Evolutionary conservation across 2,888 invertebrate species (phyloP), one percentile per base, ranked within the genome.

Genomic region (Anticlea derivata): DNA sequence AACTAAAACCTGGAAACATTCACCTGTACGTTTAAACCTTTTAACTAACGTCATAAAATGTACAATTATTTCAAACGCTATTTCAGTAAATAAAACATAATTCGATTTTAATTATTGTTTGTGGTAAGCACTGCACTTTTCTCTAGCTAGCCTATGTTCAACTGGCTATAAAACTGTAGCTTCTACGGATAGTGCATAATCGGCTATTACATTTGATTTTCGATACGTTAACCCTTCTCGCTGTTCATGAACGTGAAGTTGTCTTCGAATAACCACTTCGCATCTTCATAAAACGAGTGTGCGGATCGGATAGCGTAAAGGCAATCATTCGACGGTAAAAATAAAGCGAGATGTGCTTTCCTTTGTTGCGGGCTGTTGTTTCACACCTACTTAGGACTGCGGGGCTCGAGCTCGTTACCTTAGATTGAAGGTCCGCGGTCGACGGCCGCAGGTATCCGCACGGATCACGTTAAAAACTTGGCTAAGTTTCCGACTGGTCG

Each of bases 391-490:
- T 86, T 84, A 82, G 72, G 65, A 70, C 72, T 71, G 73, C 70
- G 69, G 65, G 75, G 67, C 68, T 66, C 68, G 65, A 66, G 77
- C 86, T 86, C 75, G 85, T 86, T 88, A 86, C 78, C 78, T 74
- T 70, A 77, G 83, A 86, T 83, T 87, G 87, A 86, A 86, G 83
- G 73, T 68, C 74, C 74, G 78, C 85, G 86, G 86, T 87, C 86
- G 81, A 73, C 75, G 87, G 72, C 80, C 78, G 71, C 66, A 52
- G 52, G 69, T 67, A 68, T 70, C 73, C 73, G 68, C 65, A 71
- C 73, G 63, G 75, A 74, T 78, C 75, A 72, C 68, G 67, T 66
- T 61, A 45, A 54, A 52, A 59, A 56, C 56, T 46, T 52, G 47
- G 35, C 48, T 17, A 20, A 29, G 38, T 38, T 27, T 11, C 23